A percentile compares a stretch with the other conserved stretches of the same genome.
phyloP scores from a whole-genome alignment of 2,888 invertebrate species.

The Trachelus stipa region DNA sequence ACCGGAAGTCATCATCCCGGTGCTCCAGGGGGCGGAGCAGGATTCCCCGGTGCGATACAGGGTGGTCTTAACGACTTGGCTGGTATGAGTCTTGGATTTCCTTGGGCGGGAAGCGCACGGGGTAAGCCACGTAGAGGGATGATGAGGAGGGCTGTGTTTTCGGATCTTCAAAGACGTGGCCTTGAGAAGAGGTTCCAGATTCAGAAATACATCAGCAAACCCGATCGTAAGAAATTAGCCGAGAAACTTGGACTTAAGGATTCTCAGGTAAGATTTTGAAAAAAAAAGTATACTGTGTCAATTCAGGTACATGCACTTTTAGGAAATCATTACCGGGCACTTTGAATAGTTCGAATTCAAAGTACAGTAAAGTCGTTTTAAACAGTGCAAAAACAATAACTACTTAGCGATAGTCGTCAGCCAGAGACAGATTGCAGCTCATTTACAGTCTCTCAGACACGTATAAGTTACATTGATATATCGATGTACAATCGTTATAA shows the following conservation, averaged over 20 bases:
- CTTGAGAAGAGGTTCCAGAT: slow-evolving; percentile 95
- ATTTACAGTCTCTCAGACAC: background rate
- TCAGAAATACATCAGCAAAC: slow-evolving; percentile 98
- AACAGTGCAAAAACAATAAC: background rate
- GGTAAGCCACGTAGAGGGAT: slow-evolving; percentile 95
- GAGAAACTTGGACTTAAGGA: slow-evolving; percentile 96
- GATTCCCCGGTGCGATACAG: slow-evolving; percentile 58
- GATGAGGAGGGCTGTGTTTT: slow-evolving; percentile 97
- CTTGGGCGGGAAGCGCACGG: slow-evolving; percentile 91
- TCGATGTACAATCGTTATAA: background rate
- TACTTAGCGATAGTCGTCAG: background rate
- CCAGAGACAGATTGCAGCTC: background rate
- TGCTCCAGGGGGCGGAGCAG: slow-evolving; percentile 51
- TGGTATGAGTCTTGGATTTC: slow-evolving; percentile 73
- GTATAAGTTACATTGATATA: background rate
- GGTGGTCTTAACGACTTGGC: slow-evolving; percentile 57
- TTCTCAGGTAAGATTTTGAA: slow-evolving; percentile 82
- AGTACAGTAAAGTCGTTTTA: background rate
- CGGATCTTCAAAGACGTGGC: slow-evolving; percentile 94
- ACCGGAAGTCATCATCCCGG: slow-evolving; percentile 65
- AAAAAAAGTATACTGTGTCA: background rate
- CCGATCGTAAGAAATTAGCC: slow-evolving; percentile 96
- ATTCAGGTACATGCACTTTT: background rate
- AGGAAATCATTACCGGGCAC: slow-evolving; percentile 8
- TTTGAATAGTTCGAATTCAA: slow-evolving; percentile 6